Evolutionary conservation across 53 echinoderm and acorn worm species (phyloP).

Genomic region (Holothuria scabra): DNA sequence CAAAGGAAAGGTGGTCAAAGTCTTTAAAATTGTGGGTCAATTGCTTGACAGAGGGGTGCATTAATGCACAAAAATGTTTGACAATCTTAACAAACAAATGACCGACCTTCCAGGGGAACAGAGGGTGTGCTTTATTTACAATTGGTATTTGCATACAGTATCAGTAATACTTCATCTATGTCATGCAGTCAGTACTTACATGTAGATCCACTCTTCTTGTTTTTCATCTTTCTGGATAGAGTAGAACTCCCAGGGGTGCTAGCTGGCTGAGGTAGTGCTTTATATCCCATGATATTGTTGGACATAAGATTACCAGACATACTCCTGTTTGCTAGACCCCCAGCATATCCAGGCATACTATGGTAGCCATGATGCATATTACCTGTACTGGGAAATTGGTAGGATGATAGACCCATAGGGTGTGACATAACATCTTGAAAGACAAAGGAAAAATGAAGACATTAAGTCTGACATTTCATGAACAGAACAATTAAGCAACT

Average conservation of each 20-base stretch:
- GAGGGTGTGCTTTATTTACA: no score
- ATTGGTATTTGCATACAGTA: no score
- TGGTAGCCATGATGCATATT: slow-evolving; percentile 38
- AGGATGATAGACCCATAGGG: slow-evolving; percentile 16
- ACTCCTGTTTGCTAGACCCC: slow-evolving; percentile 20
- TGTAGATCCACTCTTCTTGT: slow-evolving; percentile 64
- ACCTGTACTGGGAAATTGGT: slow-evolving; percentile 30
- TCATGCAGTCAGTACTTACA: slow-evolving; percentile 37
- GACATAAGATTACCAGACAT: slow-evolving; percentile 37
- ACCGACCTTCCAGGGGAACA: no score
- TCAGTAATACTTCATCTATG: no score
- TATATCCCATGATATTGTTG: neutral
- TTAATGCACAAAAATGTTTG: no score
- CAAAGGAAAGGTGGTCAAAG: no score
- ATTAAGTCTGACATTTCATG: no score
- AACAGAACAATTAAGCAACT: no score
- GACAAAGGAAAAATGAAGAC: neutral
- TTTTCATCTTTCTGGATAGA: slow-evolving; percentile 40
- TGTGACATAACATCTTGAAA: slow-evolving; percentile 4
- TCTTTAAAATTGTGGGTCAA: no score
- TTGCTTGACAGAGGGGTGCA: no score
- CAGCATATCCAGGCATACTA: slow-evolving; percentile 36
- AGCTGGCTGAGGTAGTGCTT: slow-evolving; percentile 23
- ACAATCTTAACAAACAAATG: no score
- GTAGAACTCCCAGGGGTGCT: slow-evolving; percentile 46